Conservation (phyloP, 1,140 invertebrate species). For the Pseudomyrmex cubaensis region DNA sequence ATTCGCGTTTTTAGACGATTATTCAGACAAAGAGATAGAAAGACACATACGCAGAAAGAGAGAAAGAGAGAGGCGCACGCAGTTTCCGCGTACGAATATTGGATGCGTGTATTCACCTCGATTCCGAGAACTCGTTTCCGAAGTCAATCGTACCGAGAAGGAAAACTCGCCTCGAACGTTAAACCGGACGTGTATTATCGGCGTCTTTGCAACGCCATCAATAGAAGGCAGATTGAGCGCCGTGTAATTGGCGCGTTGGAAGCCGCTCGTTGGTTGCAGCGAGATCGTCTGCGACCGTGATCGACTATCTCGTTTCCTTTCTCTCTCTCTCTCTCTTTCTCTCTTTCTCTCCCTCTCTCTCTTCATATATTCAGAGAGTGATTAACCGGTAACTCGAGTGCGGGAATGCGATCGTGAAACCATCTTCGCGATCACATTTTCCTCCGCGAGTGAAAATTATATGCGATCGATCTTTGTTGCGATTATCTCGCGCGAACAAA, state of each 20-base stretch:
- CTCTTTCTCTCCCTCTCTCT: too few species aligned
- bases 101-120: not conserved
- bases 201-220: constrained; percentile 8
- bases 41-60: not conserved
- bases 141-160: not conserved
- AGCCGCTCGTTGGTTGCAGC: not conserved
- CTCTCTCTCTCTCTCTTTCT: not conserved
- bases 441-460: too few species aligned
- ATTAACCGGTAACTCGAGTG: not conserved
- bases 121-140: constrained; percentile 11
- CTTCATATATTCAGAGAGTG: not conserved
- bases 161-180: not conserved
- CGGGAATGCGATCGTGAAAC: too few species aligned
- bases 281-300: not conserved
- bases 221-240: constrained; percentile 9
- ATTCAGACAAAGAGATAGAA: not conserved
- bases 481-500: too few species aligned
- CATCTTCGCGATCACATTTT: too few species aligned
- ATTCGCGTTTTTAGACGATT: not conserved
- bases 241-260: constrained; percentile 12
- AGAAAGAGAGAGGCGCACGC: not conserved
- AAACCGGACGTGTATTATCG: constrained; percentile 7
- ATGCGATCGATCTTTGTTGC: too few species aligned
- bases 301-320: not conserved
- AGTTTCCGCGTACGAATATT: not conserved